Conservation (phyloP, 2,888 invertebrate genomes). For the Mamestra brassicae region DNA sequence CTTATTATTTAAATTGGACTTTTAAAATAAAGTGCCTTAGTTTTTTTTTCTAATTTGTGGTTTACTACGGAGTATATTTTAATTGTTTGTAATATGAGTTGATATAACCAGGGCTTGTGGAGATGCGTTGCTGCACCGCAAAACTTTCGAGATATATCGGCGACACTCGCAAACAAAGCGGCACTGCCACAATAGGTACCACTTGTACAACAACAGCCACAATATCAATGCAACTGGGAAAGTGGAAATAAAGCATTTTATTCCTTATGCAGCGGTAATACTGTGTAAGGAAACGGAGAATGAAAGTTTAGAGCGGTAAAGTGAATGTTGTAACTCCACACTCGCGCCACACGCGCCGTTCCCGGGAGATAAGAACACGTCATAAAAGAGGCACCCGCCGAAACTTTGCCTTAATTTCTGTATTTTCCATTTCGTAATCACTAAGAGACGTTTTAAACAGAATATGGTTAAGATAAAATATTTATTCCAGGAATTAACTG, state of each 20-base stretch:
- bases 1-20: slow-evolving; percentile 39
- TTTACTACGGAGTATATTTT: slow-evolving; percentile 48
- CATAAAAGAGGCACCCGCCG: slow-evolving; percentile 86
- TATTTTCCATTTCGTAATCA: slow-evolving; percentile 82
- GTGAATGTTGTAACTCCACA: slow-evolving; percentile 70
- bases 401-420: slow-evolving; percentile 87
- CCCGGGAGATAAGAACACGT: slow-evolving; percentile 87
- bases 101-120: slow-evolving; percentile 70
- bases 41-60: slow-evolving; percentile 4
- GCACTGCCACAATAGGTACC: slow-evolving; percentile 83
- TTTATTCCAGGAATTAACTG: slow-evolving; percentile 61
- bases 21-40: neutral
- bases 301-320: slow-evolving; percentile 71
- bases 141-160: slow-evolving; percentile 89
- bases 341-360: slow-evolving; percentile 79
- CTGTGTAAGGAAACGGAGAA: slow-evolving; percentile 57
- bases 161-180: slow-evolving; percentile 87
- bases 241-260: slow-evolving; percentile 63
- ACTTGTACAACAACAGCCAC: slow-evolving; percentile 78
- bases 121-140: slow-evolving; percentile 81
- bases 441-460: slow-evolving; percentile 74
- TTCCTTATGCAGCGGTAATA: slow-evolving; percentile 72
- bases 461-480: slow-evolving; percentile 73
- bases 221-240: slow-evolving; percentile 65
- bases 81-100: slow-evolving; percentile 70